Evolutionary conservation across 2,113 vertebrate species (phyloP).

Genomic region (Otolemur garnettii): DNA sequence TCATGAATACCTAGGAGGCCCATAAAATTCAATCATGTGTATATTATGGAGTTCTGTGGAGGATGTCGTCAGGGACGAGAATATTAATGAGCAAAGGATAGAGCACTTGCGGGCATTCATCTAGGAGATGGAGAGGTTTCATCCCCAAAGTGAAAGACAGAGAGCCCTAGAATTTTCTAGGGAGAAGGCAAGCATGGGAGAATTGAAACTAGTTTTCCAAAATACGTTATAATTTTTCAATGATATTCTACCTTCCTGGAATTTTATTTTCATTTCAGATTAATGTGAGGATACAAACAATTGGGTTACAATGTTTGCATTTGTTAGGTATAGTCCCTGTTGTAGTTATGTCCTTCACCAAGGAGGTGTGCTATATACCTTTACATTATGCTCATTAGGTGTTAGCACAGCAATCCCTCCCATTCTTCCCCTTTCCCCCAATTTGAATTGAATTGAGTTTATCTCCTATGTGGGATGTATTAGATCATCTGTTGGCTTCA

Average conservation of each 20-base stretch:
- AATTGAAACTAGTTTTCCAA: neutral
- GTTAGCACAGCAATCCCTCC: too few species aligned
- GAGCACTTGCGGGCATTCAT: neutral
- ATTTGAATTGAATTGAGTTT: too few species aligned
- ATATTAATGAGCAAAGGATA: neutral
- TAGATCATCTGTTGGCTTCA: too few species aligned
- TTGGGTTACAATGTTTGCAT: too few species aligned
- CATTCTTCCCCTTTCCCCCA: too few species aligned
- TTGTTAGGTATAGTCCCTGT: too few species aligned
- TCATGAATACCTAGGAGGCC: neutral
- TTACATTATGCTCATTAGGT: too few species aligned
- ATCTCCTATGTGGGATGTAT: too few species aligned
- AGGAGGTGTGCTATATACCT: too few species aligned
- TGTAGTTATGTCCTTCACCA: too few species aligned
- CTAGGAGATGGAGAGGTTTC: neutral
- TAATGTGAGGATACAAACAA: too few species aligned
- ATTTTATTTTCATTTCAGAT: neutral
- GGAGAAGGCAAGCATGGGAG: neutral
- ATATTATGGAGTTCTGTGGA: neutral
- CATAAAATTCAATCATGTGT: conserved; percentile 8
- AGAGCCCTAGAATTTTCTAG: neutral
- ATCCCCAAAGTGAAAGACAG: neutral
- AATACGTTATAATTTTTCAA: neutral
- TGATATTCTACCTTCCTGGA: neutral
- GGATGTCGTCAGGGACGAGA: neutral